A percentile compares a stretch with the other conserved stretches of the same genome.
phyloP scores from a whole-genome alignment of 1,140 invertebrate species.

The Lepidurus couesii region DNA sequence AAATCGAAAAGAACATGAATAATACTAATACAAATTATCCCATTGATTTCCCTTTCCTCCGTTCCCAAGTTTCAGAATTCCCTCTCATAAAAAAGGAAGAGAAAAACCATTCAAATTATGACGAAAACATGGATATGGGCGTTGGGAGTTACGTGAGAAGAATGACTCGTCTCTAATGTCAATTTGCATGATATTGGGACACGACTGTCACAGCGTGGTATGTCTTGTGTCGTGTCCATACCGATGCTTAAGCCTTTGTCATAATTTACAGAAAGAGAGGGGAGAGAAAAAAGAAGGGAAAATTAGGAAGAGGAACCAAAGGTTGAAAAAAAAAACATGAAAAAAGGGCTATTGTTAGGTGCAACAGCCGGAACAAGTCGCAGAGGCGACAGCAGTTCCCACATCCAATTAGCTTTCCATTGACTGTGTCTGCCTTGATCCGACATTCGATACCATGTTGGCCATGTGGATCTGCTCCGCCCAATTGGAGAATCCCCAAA shows the following conservation, averaged over 20 bases:
- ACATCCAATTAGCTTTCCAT: conserved; percentile 22
- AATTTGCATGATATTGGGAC: background rate
- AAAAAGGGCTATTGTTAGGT: background rate
- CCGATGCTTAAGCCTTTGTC: no score
- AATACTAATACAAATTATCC: conserved; percentile 16
- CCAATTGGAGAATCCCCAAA: background rate
- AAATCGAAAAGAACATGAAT: conserved; percentile 33
- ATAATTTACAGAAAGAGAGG: no score
- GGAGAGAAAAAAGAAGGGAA: background rate
- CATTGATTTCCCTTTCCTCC: background rate
- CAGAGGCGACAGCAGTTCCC: conserved; percentile 16
- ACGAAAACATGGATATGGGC: background rate
- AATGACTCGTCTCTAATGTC: conserved; percentile 9
- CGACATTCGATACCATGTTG: conserved; percentile 17
- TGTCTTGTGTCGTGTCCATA: no score
- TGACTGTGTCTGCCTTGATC: conserved; percentile 15
- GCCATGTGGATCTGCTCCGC: conserved; percentile 2
- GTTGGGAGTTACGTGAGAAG: background rate
- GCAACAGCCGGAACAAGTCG: background rate
- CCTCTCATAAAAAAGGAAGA: no score
- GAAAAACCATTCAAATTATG: background rate
- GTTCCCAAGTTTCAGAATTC: background rate
- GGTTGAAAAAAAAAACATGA: background rate
- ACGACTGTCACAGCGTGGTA: background rate
- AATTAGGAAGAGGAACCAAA: background rate